These are phyloP conservation scores for Synanthedon formicaeformis DNA, from an alignment of 2,888 invertebrate genomes.

Conservation along the genomic window DNA sequence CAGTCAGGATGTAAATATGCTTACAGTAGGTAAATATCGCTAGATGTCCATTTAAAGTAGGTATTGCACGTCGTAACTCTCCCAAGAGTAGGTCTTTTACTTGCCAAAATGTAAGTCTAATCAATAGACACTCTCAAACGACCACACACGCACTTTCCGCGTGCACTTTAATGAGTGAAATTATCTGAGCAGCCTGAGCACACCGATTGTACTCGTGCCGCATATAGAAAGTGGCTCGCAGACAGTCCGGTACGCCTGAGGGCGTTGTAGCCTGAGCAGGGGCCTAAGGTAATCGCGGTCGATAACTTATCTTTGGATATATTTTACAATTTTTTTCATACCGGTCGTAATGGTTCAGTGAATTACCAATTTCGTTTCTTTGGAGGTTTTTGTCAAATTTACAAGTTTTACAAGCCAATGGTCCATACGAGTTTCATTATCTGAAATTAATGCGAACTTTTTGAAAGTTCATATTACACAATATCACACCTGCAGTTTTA, in stretches of 20 bases:
- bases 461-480: no score
- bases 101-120: no score
- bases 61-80: no score
- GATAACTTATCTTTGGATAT: background rate
- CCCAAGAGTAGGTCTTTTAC: no score
- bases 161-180: constrained; percentile 7
- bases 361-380: background rate
- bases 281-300: background rate
- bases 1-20: no score
- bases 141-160: constrained; percentile 17
- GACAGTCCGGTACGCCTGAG: constrained; percentile 13
- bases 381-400: background rate
- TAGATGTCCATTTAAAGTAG: no score
- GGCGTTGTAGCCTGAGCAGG: constrained; percentile 10
- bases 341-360: background rate
- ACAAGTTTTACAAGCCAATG: no score
- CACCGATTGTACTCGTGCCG: constrained; percentile 14
- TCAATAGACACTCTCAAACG: constrained; percentile 4
- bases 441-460: no score
- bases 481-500: no score
- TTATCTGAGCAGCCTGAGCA: constrained; percentile 17
- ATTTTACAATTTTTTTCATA: background rate
- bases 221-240: constrained; percentile 22
- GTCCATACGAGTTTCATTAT: no score
- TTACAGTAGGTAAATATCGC: no score